Evolutionary conservation across 1,140 invertebrate genomes (phyloP).

Genomic region (Drosophila ironensis): DNA sequence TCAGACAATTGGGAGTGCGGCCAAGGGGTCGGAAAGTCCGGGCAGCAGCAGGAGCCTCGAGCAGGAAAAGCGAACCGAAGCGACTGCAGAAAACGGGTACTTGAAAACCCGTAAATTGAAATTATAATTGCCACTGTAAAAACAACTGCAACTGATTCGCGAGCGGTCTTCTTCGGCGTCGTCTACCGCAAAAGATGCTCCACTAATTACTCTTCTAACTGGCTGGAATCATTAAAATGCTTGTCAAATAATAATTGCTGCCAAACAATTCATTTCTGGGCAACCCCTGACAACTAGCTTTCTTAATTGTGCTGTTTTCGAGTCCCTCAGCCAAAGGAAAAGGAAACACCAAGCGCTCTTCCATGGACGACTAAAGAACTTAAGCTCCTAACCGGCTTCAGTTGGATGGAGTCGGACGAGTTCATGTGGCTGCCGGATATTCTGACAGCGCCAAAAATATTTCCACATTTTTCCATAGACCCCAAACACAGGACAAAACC

Average conservation of each 20-base stretch:
- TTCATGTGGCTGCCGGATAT: conserved; percentile 71
- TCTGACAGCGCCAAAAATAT: conserved; percentile 58
- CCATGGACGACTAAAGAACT: not conserved
- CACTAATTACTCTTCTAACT: conserved; percentile 70
- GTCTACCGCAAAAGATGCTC: conserved; percentile 51
- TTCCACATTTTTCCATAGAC: conserved; percentile 57
- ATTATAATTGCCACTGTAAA: conserved; percentile 77
- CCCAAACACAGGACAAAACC: conserved; percentile 3
- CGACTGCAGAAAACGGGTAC: conserved; percentile 31
- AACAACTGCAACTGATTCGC: conserved; percentile 68
- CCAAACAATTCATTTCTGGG: conserved; percentile 43
- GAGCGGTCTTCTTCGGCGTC: conserved; percentile 8
- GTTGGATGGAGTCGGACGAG: conserved; percentile 43
- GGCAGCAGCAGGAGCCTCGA: not conserved
- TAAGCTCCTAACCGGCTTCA: conserved; percentile 2
- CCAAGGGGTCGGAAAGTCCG: not conserved
- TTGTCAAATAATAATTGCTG: conserved; percentile 75
- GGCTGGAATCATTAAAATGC: conserved; percentile 68
- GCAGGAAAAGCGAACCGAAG: conserved; percentile 11
- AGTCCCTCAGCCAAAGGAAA: not conserved
- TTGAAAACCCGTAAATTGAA: conserved; percentile 78
- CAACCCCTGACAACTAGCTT: conserved; percentile 25
- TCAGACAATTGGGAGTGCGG: conserved; percentile 15
- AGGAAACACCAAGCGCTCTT: not conserved
- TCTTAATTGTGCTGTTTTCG: conserved; percentile 11